Evolutionary conservation across 2,888 invertebrate genomes (phyloP), one percentile per base, ranked within the genome.

Genomic region (Melinopterus prodromus): DNA sequence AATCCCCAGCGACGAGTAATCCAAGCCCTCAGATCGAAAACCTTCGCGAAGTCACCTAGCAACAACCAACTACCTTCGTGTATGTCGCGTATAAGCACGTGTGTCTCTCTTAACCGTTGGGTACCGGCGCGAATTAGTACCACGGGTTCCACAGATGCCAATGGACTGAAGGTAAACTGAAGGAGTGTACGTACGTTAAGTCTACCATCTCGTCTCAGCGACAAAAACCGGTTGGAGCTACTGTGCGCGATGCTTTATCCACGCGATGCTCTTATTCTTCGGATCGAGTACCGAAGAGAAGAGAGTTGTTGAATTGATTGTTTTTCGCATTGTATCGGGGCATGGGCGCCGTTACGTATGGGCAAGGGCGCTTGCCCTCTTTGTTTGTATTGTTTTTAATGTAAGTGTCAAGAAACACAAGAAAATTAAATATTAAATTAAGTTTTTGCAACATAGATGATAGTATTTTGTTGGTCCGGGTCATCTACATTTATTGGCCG

Each of bases 21-120:
- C 53, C 9, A 53, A 53, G 53, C 53, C 53, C 53, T 53, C 86
- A 86, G 86, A 86, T 86, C 75, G 72, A 16, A 36, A 72, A 80
- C 80, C 85, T 86, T 81, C 79, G 78, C 77, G 36, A 14, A 71
- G 70, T 69, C 77, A 53, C 53, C 70, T 75, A 75, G 75, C 78
- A 78, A 75, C 78, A 53, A 78, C n/a, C 74, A 78, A 74, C 70
- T 75, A 37, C 78, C 70, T 78, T 53, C 53, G 53, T 69, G 75
- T 78, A 80, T 83, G 84, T 84, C 84, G 85, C 84, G 85, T 85
- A 84, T 84, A 84, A 7, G 53, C 53, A 53, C 53, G 53, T 53
- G 53, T 12, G 53, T 53, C 7, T 53, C 53, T 53, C 53, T 53
- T 53, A 85, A 83, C 85, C 85, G 84, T 85, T 84, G 84, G 79